Conservation (phyloP, 2,888 invertebrate species). For the Baccha elongata region DNA sequence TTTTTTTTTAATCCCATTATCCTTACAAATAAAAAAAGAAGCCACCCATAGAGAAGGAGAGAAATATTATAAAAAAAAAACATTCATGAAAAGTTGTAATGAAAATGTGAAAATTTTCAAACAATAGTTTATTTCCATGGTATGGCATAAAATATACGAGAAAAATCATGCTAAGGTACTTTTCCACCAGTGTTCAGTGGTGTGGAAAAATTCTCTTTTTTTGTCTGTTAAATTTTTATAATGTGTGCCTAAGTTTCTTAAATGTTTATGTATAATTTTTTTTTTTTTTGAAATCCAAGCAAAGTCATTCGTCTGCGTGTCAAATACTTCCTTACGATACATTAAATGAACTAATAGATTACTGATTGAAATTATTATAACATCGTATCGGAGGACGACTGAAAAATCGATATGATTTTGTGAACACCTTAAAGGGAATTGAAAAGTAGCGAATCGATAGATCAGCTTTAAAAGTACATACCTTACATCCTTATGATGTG, state of each 20-base stretch:
- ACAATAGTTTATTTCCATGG: slow-evolving; percentile 64
- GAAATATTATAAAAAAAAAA: neutral
- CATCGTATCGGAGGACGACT: neutral
- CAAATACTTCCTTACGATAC: slow-evolving; percentile 24
- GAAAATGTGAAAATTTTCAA: slow-evolving; percentile 67
- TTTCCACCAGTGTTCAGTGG: slow-evolving; percentile 47
- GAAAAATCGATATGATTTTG: slow-evolving; percentile 9
- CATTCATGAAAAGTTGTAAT: slow-evolving; percentile 63
- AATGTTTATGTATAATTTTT: neutral
- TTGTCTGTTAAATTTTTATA: neutral
- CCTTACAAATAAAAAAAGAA: slow-evolving; percentile 49
- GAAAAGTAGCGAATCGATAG: neutral
- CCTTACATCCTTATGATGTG: neutral
- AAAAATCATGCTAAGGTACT: slow-evolving; percentile 46
- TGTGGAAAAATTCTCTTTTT: slow-evolving; percentile 60
- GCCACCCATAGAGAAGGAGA: slow-evolving; percentile 1
- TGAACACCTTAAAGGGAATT: neutral
- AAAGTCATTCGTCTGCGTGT: slow-evolving; percentile 15
- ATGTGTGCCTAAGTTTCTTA: slow-evolving; percentile 3
- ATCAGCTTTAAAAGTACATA: slow-evolving; percentile 2
- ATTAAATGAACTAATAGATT: slow-evolving; percentile 58
- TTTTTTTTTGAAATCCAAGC: neutral
- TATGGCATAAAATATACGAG: too few relatives aligned
- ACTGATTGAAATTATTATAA: slow-evolving; percentile 46
- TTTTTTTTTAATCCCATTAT: slow-evolving; percentile 65